Percentiles rank a stretch among this genome's conserved stretches.
Conservation (phyloP, 2,888 invertebrate species). For the Disparrhopalites patrizii region DNA sequence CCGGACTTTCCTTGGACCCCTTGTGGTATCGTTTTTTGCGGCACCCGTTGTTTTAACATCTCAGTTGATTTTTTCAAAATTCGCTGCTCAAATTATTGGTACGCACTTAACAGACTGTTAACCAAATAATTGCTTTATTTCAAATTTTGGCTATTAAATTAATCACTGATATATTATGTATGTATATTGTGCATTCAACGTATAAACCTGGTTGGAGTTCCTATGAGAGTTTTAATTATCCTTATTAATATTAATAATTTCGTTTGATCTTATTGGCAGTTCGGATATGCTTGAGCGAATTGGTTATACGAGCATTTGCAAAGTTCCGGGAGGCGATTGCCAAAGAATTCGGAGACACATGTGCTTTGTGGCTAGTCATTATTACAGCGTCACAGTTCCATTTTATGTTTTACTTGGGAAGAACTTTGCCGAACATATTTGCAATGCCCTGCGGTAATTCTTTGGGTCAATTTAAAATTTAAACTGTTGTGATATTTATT, state of each 20-base stretch:
- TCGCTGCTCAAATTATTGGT: conserved; percentile 86
- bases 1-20: conserved; percentile 88
- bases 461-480: not conserved
- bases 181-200: too few species aligned
- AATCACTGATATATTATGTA: too few species aligned
- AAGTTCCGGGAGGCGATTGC: conserved; percentile 69
- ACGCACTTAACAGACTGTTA: conserved; percentile 48
- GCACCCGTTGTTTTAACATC: conserved; percentile 69
- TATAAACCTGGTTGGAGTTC: too few species aligned
- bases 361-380: conserved; percentile 74
- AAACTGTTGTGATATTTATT: not conserved
- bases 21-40: conserved; percentile 72
- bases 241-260: too few species aligned
- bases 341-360: conserved; percentile 71
- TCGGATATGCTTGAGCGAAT: conserved; percentile 70
- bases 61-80: conserved; percentile 71
- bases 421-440: conserved; percentile 92
- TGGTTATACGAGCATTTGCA: conserved; percentile 71
- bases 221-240: too few species aligned
- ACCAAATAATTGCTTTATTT: not conserved
- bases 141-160: too few species aligned
- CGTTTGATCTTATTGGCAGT: conserved; percentile 60
- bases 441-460: conserved; percentile 62
- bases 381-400: conserved; percentile 94
- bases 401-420: conserved; percentile 92